Base-by-base conservation (phyloP, 2,113 vertebrate genomes). In the Xiphias gladius region DNA sequence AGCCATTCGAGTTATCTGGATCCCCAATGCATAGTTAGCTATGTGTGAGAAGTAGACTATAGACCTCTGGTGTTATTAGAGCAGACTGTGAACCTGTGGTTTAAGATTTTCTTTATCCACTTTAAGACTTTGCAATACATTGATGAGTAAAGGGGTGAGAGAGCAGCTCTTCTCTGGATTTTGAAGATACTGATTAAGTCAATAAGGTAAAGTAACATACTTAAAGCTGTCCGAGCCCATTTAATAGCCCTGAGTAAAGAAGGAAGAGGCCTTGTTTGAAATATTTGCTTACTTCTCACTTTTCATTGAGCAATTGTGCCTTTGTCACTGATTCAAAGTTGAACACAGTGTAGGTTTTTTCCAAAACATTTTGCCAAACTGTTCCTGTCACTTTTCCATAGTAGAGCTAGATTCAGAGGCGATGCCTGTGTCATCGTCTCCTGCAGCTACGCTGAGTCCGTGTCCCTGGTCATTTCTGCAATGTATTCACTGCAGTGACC, bases 1-100 rank as follows among this genome's bases (percentile, higher is more conserved):
- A 0, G 63, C n/a, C 37, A 88, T 94, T 94, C 90, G 94, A 95
- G 94, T 95, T 96, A 94, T 95, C 93, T 90, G 89, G 85, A 85
- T 63, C 79, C 74, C 57, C 62, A 71, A 74, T 65, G 26, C 6
- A 1, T 91, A 92, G 83, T 64, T 70, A 84, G 87, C 57, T 65
- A 28, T 86, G 76, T 88, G 37, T 83, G 76, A 92, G 78, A 69
- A 86, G 77, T 93, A 94, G 87, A 74, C 6, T 1, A n/a, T 86
- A 79, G 82, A 82, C 13, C 4, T 58, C 46, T 76, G 58, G 5
- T 74, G 67, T 69, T 52, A 54, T 35, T 71, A 82, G 82, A 86
- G 63, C 73, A 87, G 77, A 77, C 59, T 77, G 50, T 86, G 55
- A 79, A 89, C 74, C 61, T 85, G 88, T 85, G 76, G 72, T 88